Conservation (phyloP, 2,797 vertebrate species). For the Megaceryle alcyon region DNA sequence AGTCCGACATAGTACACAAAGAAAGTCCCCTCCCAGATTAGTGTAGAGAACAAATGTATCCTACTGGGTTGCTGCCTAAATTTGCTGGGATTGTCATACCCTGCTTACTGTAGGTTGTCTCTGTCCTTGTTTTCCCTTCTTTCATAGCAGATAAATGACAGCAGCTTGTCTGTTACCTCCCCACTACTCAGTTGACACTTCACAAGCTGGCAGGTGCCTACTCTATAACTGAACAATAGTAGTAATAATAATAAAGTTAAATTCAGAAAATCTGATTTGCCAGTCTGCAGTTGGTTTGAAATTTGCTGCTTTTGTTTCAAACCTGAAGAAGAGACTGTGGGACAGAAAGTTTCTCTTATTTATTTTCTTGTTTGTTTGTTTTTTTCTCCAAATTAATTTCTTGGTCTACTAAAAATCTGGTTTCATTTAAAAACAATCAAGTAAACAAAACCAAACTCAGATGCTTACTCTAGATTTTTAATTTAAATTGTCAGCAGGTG, state of each 20-base stretch:
- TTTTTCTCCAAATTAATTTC: not conserved
- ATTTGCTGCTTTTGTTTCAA: not conserved
- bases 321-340: not conserved
- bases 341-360: not conserved
- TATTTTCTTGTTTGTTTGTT: not conserved
- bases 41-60: fast-evolving
- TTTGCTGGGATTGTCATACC: not conserved
- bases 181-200: not conserved
- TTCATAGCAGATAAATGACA: not conserved
- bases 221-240: not conserved
- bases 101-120: not conserved
- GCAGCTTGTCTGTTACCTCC: not conserved
- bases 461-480: slow-evolving; percentile 18
- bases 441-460: not conserved
- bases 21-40: not conserved
- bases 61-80: not conserved
- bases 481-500: slow-evolving; percentile 49
- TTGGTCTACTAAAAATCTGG: slow-evolving; percentile 1
- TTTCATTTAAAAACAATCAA: slow-evolving; percentile 25
- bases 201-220: not conserved
- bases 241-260: not conserved
- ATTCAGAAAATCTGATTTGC: not conserved
- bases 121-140: not conserved
- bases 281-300: not conserved
- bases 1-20: not conserved